These are phyloP conservation scores for Epicampocera succincta DNA, from an alignment of 2,888 invertebrate genomes.

Conservation along the genomic window DNA sequence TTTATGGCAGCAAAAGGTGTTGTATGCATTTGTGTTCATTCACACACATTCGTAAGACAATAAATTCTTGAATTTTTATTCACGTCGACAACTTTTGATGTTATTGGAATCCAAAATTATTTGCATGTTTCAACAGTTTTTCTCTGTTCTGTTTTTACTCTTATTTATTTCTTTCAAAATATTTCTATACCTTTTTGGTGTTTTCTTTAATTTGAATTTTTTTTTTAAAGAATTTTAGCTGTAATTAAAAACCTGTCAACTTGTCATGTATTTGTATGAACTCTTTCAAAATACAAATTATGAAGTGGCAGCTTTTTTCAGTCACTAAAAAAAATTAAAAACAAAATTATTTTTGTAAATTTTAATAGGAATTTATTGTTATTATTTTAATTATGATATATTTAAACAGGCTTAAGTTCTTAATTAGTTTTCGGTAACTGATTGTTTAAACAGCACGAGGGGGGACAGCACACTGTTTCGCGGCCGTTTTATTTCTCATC, in stretches of 20 bases:
- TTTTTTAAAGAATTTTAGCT: constrained; percentile 61
- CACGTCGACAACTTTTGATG: constrained; percentile 40
- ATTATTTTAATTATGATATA: no score
- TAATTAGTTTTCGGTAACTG: no score
- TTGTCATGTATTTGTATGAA: constrained; percentile 38
- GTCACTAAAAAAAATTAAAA: no score
- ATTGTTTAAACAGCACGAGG: no score
- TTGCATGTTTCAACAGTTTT: constrained; percentile 71
- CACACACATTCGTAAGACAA: background rate
- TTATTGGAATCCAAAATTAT: constrained; percentile 70
- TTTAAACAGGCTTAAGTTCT: no score
- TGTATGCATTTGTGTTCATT: constrained; percentile 1
- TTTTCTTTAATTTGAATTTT: constrained; percentile 57
- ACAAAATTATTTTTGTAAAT: no score
- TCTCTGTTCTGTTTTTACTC: constrained; percentile 23
- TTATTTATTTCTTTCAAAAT: background rate
- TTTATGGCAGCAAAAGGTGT: constrained; percentile 39
- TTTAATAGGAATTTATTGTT: no score
- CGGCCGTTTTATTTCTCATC: no score
- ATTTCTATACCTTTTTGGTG: constrained; percentile 40
- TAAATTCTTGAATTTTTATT: constrained; percentile 44
- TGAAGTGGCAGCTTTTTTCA: background rate
- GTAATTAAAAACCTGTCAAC: constrained; percentile 71
- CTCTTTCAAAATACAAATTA: background rate
- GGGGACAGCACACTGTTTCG: no score